Conservation (phyloP, 2,113 vertebrate species). For the Manacus vitellinus region DNA sequence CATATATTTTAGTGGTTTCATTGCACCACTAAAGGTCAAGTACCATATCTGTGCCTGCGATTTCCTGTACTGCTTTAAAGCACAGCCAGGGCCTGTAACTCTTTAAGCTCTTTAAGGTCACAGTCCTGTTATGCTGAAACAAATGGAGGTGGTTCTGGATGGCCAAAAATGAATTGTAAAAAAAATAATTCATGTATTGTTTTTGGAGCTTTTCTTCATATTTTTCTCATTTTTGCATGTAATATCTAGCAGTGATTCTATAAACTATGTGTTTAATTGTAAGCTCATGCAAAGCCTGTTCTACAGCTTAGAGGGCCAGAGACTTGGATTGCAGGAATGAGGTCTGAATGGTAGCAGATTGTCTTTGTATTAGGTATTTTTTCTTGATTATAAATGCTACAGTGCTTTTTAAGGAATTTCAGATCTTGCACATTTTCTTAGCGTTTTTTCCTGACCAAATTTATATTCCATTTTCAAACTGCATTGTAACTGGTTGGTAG, state of each 20-base stretch:
- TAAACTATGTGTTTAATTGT: background rate
- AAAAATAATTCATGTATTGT: background rate
- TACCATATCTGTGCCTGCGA: conserved; percentile 15
- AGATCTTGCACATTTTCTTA: background rate
- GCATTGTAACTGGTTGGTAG: background rate
- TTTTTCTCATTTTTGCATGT: background rate
- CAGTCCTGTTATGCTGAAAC: background rate
- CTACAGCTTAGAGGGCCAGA: background rate
- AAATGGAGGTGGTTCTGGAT: background rate
- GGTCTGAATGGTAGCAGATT: background rate
- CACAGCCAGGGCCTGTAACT: conserved; percentile 41
- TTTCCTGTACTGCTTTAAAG: conserved; percentile 59
- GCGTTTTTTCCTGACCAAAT: background rate
- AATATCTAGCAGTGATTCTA: background rate
- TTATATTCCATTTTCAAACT: background rate
- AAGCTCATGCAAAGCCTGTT: background rate
- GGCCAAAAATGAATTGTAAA: background rate
- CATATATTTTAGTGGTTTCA: conserved; percentile 52
- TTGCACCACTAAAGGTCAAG: conserved; percentile 58
- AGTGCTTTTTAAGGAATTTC: background rate
- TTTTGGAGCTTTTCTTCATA: background rate
- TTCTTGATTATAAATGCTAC: conserved; percentile 25
- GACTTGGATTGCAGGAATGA: background rate
- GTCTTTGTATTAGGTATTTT: background rate
- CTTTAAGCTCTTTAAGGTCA: conserved; percentile 28